Conservation (phyloP, 2,888 invertebrate genomes). For the Erannis defoliaria region DNA sequence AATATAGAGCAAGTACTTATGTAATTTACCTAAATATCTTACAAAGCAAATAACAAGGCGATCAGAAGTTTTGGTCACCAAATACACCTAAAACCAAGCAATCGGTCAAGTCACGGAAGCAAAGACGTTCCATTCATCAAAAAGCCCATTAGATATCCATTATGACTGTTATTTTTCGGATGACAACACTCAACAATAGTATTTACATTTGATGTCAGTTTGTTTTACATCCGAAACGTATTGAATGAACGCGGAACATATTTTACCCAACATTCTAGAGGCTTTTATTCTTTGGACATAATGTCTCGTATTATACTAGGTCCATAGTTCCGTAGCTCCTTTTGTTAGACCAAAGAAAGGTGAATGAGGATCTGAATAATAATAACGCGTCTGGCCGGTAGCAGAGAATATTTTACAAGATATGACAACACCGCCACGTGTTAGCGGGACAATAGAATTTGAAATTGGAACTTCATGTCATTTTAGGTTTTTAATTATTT, state of each 20-base stretch:
- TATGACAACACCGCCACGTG: conserved; percentile 82
- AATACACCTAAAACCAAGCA: conserved; percentile 10
- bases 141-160: conserved; percentile 79
- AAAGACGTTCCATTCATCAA: conserved; percentile 65
- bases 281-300: conserved; percentile 77
- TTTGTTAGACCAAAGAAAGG: conserved; percentile 78
- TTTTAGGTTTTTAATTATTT: conserved; percentile 27
- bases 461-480: conserved; percentile 60
- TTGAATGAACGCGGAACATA: conserved; percentile 80
- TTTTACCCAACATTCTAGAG: conserved; percentile 75
- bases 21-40: background rate
- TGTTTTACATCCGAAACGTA: conserved; percentile 84
- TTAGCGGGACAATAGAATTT: conserved; percentile 69
- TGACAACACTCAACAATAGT: conserved; percentile 83
- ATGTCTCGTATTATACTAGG: conserved; percentile 76
- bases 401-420: conserved; percentile 61
- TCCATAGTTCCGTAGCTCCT: conserved; percentile 76
- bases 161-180: conserved; percentile 77
- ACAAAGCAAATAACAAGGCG: background rate
- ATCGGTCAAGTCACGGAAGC: conserved; percentile 50
- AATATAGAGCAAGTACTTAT: too few relatives aligned
- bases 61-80: background rate
- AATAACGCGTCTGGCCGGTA: conserved; percentile 78
- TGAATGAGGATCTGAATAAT: conserved; percentile 82
- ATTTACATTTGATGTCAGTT: conserved; percentile 86